A percentile compares a stretch with the other conserved stretches of the same genome.
phyloP scores from a whole-genome alignment of 2,888 invertebrate species.

The Cryptocephalus primarius region DNA sequence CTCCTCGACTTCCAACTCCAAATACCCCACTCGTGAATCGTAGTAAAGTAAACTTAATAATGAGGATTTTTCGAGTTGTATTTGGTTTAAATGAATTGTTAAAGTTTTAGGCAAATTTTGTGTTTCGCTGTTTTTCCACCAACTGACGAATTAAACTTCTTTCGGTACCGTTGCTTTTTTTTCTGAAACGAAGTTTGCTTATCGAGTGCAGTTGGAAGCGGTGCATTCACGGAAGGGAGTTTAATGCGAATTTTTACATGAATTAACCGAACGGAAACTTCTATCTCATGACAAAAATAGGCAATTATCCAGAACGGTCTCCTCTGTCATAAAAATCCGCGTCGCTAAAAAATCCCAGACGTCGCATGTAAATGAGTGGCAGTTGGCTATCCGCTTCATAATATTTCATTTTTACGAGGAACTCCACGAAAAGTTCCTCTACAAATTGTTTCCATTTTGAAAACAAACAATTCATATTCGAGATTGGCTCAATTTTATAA shows the following conservation, averaged over 20 bases:
- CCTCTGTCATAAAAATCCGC: background rate
- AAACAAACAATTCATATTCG: constrained; percentile 12
- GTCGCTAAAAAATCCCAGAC: constrained; percentile 8
- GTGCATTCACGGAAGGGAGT: background rate
- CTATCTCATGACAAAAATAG: background rate
- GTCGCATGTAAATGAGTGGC: constrained; percentile 18
- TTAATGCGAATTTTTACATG: background rate
- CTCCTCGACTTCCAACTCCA: no score
- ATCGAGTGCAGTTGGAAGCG: no score
- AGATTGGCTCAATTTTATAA: constrained; percentile 17
- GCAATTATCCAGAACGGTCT: background rate
- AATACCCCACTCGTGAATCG: no score
- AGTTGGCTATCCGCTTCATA: constrained; percentile 15
- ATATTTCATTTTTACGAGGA: constrained; percentile 17
- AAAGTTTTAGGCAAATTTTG: no score
- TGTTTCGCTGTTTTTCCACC: background rate
- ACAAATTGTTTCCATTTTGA: constrained; percentile 12
- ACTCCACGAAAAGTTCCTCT: constrained; percentile 9
- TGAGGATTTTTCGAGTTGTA: no score
- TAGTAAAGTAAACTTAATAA: no score
- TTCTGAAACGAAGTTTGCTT: background rate
- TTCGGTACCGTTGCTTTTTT: background rate
- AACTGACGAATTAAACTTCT: background rate
- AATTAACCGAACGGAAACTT: background rate
- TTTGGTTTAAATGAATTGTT: no score